Base-by-base conservation (phyloP, 2,113 vertebrate genomes). In the Riparia riparia region DNA sequence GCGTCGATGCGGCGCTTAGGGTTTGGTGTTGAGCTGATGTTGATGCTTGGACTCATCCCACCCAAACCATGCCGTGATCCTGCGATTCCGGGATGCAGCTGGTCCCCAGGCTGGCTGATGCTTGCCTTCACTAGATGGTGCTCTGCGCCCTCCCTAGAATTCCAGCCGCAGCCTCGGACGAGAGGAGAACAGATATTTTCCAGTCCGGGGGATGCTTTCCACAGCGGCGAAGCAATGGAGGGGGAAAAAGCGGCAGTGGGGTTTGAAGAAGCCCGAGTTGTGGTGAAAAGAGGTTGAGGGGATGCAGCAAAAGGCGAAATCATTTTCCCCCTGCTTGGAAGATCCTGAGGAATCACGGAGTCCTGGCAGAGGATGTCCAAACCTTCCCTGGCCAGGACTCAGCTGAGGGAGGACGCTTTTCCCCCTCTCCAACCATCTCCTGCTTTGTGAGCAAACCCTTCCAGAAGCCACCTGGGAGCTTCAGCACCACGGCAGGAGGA, bases 71-170 rank as follows among this genome's bases (percentile, higher is more conserved):
- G 21, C 47, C 5, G 29, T 20, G 32, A 39, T 32, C 14, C 44
- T 2, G 0, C 4, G 69, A 25, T 53, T 54, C 47, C 86, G 12
- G 37, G 37, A 9, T 37, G 37, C 37, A 37, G 54, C 54, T 10
- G 73, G 47, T 14, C 16, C 31, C 24, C 44, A 16, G 42, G 42
- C 50, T 42, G 66, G 42, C 51, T n/a, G 21, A 7, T 25, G 56
- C 15, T 19, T 14, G 9, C 7, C 15, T 63, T 90, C 97, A 90
- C 90, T 96, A 96, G 96, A 79, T 97, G 97, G 96, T 66, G 93
- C 95, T 88, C 91, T 50, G 12, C 44, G 15, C n/a, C 57, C 66
- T 49, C 28, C 74, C 69, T 31, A 66, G 8, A 22, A 58, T 64
- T 28, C 21, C 79, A 54, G 63, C 28, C 2, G 7, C 17, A 28